Base-by-base conservation (phyloP, 2,888 invertebrate species). In the Drosophila demipolita region DNA sequence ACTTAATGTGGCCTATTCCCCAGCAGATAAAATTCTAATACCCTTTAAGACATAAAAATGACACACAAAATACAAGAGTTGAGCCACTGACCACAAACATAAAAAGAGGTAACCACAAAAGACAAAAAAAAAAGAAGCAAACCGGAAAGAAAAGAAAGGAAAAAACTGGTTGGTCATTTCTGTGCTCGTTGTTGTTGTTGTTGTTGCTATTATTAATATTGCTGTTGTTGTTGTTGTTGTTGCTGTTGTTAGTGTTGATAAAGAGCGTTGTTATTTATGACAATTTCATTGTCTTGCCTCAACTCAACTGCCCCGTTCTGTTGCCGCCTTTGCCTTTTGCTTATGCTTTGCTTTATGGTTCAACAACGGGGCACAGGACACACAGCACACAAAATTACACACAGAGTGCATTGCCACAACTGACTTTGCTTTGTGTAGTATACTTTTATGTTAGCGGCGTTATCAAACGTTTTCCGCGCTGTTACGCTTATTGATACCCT, bases 401-500 rank as follows among this genome's bases (percentile, higher is more conserved):
- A 50, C 26, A 66, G 64, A 65, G 53, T 55, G 61, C 49, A 73
- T 20, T 50, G 29, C 38, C 38, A 36, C 63, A 42, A 49, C 20
- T 42, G 38, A 40, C 42, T 38, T 45, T 55, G 71, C 65, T 69
- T 85, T 87, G 73, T 83, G 35, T 76, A 74, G 80, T 76, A 76
- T 66, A 75, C 75, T 83, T 82, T 87, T 85, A 72, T 80, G 81
- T 70, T 75, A 71, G 62, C 73, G 59, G 71, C 75, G 84, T 90
- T 90, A 90, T 90, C 90, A 80, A 79, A 73, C 77, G 83, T 82
- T 87, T 90, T 90, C 90, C 90, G 82, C 87, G 78, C 89, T 90
- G 89, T 89, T 90, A 89, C 89, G 90, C 89, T 76, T 83, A 77
- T 71, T 66, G 63, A 54, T 73, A 49, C 73, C 58, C 70, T 63